phyloP scores from a whole-genome alignment of 2,888 invertebrate genomes.

The Apantesis nais region DNA sequence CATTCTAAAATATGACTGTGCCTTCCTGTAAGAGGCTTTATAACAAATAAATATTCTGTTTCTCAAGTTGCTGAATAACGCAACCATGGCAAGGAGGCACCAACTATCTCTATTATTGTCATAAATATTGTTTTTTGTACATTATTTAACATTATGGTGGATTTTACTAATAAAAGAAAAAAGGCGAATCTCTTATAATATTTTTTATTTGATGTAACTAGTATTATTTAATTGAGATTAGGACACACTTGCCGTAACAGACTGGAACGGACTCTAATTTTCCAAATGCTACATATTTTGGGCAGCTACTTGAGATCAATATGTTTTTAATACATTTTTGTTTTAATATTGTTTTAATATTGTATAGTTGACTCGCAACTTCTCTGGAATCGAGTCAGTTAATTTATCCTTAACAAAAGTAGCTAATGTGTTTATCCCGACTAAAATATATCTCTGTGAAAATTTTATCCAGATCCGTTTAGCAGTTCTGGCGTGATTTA shows the following conservation, averaged over 20 bases:
- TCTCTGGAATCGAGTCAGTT: no score
- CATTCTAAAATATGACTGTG: neutral
- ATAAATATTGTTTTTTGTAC: neutral
- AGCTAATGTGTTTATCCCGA: no score
- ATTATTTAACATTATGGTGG: constrained; percentile 37
- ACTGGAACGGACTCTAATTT: neutral
- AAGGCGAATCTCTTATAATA: constrained; percentile 36
- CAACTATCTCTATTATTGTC: neutral
- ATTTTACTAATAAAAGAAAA: constrained; percentile 36
- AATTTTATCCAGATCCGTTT: no score
- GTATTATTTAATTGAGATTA: neutral
- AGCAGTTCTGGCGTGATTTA: no score
- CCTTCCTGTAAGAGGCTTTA: neutral
- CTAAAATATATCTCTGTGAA: no score
- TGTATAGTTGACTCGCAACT: no score
- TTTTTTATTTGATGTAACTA: constrained; percentile 2
- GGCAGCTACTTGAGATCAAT: neutral
- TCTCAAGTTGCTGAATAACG: no score
- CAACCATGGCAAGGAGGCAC: no score
- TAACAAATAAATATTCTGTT: no score
- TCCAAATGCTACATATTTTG: no score
- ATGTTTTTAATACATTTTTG: neutral
- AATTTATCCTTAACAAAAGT: no score
- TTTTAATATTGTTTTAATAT: neutral
- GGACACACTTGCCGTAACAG: constrained; percentile 1